Evolutionary conservation across 2,888 invertebrate species (phyloP), one percentile per base, ranked within the genome.

Genomic region (Raillietiella orientalis): DNA sequence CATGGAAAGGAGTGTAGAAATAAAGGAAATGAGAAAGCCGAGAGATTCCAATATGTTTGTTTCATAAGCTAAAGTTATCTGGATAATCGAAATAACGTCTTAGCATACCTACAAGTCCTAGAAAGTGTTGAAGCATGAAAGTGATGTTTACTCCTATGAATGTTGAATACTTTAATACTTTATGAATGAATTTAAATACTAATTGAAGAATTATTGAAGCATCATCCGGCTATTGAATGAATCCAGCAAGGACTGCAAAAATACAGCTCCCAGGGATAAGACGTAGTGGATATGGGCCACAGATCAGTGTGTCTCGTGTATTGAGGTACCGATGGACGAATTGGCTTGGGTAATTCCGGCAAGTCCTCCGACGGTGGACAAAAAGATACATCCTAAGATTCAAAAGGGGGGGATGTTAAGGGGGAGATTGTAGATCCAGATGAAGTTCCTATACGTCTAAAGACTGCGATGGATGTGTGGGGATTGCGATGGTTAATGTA

Each of bases 241-340:
- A 56, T 36, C 66, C 64, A 19, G 55, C 60, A 50, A 71, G 58
- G 55, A 70, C 65, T 21, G 64, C 59, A n/a, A n/a, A 55, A 67
- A 70, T 38, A 70, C 64, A 3, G 67, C 66, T 34, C 66, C 69
- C 50, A 70, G 66, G 3, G 65, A 66, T 39, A 70, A 37, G 2
- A 70, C 69, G 55, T 70, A 70, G 42, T 71, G 69, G 38, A 71
- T 72, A 45, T 71, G 69, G 4, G 65, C 67, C 16, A 70, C 67
- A 26, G 70, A 66, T 56, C 70, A 72, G 43, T 70, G 70, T n/a
- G 67, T 69, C 41, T 71, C 70, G 49, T 71, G 69, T 9, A 70
- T 33, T 31, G 62, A 52, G 46, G 67, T 60, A 54, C 71, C 70
- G 50, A 71, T 52, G 9, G 65, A 66, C 15, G 66, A 65, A 41